Conservation (phyloP, 2,113 vertebrate species). For the Hipposideros armiger region DNA sequence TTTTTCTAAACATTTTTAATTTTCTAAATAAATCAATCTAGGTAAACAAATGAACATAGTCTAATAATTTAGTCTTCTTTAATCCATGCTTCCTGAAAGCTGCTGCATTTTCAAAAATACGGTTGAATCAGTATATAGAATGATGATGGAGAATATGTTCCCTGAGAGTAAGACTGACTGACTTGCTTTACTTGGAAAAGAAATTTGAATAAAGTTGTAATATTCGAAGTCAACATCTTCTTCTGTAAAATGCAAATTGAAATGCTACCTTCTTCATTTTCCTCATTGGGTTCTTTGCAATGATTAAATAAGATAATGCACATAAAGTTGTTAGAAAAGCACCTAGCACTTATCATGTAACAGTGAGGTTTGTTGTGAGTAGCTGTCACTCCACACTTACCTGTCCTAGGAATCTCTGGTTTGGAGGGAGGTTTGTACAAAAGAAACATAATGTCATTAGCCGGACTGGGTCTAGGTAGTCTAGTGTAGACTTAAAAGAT, state of each 20-base stretch:
- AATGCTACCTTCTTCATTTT: neutral
- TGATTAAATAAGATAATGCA: neutral
- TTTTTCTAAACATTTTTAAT: slow-evolving; percentile 63
- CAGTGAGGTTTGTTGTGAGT: neutral
- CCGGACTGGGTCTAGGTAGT: neutral
- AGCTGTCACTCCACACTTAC: neutral
- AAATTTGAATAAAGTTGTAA: neutral
- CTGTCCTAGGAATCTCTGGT: neutral
- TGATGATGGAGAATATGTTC: neutral
- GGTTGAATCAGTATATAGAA: neutral
- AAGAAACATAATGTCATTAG: neutral
- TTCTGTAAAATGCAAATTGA: neutral
- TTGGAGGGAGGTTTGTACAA: neutral
- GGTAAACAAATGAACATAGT: slow-evolving; percentile 68
- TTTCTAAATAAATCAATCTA: slow-evolving; percentile 65
- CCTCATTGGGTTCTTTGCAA: neutral
- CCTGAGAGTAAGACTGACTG: neutral
- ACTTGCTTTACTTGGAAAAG: neutral
- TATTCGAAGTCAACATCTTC: neutral
- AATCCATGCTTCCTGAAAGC: slow-evolving; percentile 45
- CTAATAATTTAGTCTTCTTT: slow-evolving; percentile 16
- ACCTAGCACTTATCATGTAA: neutral
- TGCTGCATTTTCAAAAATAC: slow-evolving; percentile 4
- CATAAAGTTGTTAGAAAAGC: neutral
- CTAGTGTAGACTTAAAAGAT: neutral